These are phyloP conservation scores for Botia kubotai DNA, from an alignment of 2,797 vertebrate species.

Conservation along the genomic window DNA sequence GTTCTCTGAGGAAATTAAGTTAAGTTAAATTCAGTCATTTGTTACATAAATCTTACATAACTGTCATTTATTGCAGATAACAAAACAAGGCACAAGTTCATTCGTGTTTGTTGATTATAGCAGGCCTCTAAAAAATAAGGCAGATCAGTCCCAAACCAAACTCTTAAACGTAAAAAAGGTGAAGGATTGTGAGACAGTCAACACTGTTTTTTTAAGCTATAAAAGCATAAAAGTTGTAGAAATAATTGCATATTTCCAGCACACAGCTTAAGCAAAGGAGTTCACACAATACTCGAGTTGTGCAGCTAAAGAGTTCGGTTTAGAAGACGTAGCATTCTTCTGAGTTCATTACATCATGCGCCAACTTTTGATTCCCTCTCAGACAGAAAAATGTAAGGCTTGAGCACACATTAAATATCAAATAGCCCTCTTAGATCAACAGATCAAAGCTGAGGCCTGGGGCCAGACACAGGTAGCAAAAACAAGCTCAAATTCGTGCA, in stretches of 20 bases:
- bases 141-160: conserved; percentile 8
- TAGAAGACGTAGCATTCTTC: conserved; percentile 15
- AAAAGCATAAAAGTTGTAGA: neutral
- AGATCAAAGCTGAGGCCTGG: conserved; percentile 1
- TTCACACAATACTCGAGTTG: neutral
- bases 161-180: neutral
- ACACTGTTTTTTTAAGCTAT: neutral
- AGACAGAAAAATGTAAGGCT: conserved; percentile 29
- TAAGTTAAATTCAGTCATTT: neutral
- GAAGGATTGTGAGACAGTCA: neutral
- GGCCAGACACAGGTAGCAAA: neutral
- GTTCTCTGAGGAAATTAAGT: neutral
- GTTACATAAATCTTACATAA: neutral
- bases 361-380: conserved; percentile 13
- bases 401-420: conserved; percentile 33
- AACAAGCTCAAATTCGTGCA: conserved; percentile 16
- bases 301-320: conserved; percentile 7
- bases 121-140: neutral
- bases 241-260: conserved; percentile 24
- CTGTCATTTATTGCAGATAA: neutral
- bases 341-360: conserved; percentile 32
- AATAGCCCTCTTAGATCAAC: conserved; percentile 16
- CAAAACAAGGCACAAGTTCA: conserved; percentile 3
- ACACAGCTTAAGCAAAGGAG: neutral
- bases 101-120: neutral